Evolutionary conservation across 2,113 vertebrate genomes (phyloP), one percentile per base, ranked within the genome.

Genomic region (Gobio gobio): DNA sequence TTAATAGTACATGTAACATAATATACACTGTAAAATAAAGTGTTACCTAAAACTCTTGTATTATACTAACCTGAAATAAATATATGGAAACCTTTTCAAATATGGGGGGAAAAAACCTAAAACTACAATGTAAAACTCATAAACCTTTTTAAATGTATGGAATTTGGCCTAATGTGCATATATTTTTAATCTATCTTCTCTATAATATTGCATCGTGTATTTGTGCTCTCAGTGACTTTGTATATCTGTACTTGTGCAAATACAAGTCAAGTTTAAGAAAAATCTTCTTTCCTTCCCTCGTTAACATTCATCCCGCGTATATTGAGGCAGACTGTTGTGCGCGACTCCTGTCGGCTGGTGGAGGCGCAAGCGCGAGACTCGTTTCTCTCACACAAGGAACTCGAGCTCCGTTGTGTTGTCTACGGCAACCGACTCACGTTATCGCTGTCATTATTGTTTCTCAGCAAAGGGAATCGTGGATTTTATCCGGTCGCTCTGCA

Each of bases 271-370:
- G 1, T 68, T 36, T 68, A 68, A 68, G 33, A 40, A 20, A 20
- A 40, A 22, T 49, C 10, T 29, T 29, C 4, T 45, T 7, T 14
- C 13, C n/a, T 14, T 14, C 33, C 29, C 29, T 64, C 13, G 18
- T 56, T 18, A 49, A 47, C n/a, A 87, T 68, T 87, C 56, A 10
- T 45, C 68, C 4, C 66, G 51, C 70, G 86, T 59, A 14, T 47
- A n/a, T 9, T 7, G 63, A 22, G 43, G 29, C 36, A 54, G 12
- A 10, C 29, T 43, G 47, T 54, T 26, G 56, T 75, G 54, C 74
- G 83, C 90, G 90, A 78, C 89, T 85, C 89, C 91, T 90, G 89
- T 83, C 88, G 91, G 90, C 66, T 73, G 75, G 40, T 56, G 14
- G 74, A 76, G 43, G 26, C 47, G 47, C 49, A 16, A 29, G 74